These are phyloP conservation scores for Pinna nobilis DNA, from an alignment of 1,140 invertebrate genomes.

Conservation along the genomic window DNA sequence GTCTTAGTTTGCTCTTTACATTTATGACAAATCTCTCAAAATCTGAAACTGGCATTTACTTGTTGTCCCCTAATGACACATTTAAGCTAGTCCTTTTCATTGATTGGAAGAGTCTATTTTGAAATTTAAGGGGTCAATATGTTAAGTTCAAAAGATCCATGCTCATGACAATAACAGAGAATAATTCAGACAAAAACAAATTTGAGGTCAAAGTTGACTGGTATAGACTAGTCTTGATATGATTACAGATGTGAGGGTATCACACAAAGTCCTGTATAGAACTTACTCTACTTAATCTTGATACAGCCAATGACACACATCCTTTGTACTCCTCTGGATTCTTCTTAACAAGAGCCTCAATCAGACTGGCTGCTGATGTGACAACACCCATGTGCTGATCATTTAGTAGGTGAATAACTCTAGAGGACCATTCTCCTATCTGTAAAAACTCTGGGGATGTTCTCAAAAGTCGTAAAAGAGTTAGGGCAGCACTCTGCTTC, in stretches of 20 bases:
- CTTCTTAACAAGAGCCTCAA: constrained; percentile 98
- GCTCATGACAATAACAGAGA: too few relatives aligned
- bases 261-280: not conserved
- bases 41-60: too few relatives aligned
- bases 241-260: not conserved
- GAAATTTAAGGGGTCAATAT: too few relatives aligned
- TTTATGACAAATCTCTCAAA: too few relatives aligned
- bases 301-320: constrained; percentile 98
- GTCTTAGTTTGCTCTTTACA: too few relatives aligned
- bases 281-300: constrained; percentile 91
- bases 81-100: too few relatives aligned
- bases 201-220: too few relatives aligned
- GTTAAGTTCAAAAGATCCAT: too few relatives aligned
- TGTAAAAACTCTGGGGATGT: constrained; percentile 95
- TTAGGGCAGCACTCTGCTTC: constrained; percentile 99
- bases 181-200: too few relatives aligned
- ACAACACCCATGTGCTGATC: constrained; percentile 99
- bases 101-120: too few relatives aligned
- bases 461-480: constrained; percentile 93
- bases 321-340: constrained; percentile 99
- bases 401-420: constrained; percentile 98
- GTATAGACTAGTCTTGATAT: too few relatives aligned
- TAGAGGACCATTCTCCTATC: constrained; percentile 97
- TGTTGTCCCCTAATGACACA: too few relatives aligned
- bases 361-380: constrained; percentile 97